Evolutionary conservation across 2,113 vertebrate species (phyloP), one percentile per base, ranked within the genome.

Genomic region (Pseudopodoces humilis): DNA sequence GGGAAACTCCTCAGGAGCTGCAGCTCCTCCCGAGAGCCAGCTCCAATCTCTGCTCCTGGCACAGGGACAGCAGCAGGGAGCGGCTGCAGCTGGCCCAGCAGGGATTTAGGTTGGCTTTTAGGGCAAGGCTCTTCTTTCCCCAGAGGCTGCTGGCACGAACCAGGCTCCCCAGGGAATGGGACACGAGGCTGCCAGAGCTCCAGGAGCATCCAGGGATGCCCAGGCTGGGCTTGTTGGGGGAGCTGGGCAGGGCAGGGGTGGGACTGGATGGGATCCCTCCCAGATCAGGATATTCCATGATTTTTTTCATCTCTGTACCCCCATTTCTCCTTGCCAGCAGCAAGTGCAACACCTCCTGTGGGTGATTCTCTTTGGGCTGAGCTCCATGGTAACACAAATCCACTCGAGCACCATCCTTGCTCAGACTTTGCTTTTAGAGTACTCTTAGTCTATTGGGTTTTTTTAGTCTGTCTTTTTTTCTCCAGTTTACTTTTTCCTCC

Each of bases 91-190:
- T 28, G 69, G 1, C 5, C 33, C 69, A 30, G 59, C 14, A 9
- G 5, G 8, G 50, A 11, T 7, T 64, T 1, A 10, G 41, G 59
- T 0, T 53, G 41, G 33, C 5, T 9, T 18, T 17, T 6, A 55
- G 69, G 68, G 23, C 3, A 28, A 74, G 2, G 14, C 5, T 55
- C 44, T 83, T 52, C 21, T 39, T 39, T 39, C 25, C 55, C 67
- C 59, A 47, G 59, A 56, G 28, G 68, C 18, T 64, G 82, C 69
- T 63, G 68, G 68, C 81, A 72, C 47, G 72, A 47, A 46, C 35
- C 79, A 70, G 65, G 79, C 44, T 83, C 18, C 80, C 58, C 81
- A 83, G 68, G 58, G 68, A 53, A 72, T 72, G 81, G 81, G 56
- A n/a, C n/a, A n/a, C 33, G 12, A 62, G 37, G 37, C 67, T 83